Percentiles rank a stretch among this genome's conserved stretches.
Conservation (phyloP, 37 sponge, comb jelly and placozoan genomes). For the Cliona cf. orientalis region DNA sequence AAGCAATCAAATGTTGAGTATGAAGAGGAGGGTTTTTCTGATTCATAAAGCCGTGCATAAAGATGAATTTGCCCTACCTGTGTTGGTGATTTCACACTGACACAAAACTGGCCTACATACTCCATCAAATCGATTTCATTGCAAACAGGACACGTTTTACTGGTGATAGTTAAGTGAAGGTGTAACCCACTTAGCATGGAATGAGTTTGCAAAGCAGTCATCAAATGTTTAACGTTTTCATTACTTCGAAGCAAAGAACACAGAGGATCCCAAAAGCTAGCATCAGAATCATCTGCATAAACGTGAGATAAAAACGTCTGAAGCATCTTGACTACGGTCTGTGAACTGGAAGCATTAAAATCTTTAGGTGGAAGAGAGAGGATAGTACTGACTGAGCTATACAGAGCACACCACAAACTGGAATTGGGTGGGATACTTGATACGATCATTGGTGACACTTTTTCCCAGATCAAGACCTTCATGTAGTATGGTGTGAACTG, state of each 20-base stretch:
- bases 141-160: slow-evolving; percentile 39
- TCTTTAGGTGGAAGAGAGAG: background rate
- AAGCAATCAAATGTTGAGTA: too few species aligned
- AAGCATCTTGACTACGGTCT: slow-evolving; percentile 20
- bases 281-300: background rate
- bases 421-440: background rate
- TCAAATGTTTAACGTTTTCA: background rate
- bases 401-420: background rate
- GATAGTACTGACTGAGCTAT: too few species aligned
- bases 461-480: background rate
- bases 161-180: slow-evolving; percentile 34
- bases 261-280: slow-evolving; percentile 24
- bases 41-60: background rate
- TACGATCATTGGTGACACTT: background rate
- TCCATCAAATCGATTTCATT: background rate
- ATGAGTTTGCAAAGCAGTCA: slow-evolving; percentile 32
- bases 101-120: slow-evolving; percentile 6
- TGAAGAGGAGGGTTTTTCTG: too few species aligned
- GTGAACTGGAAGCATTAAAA: slow-evolving; percentile 5
- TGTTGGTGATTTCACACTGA: slow-evolving; percentile 4
- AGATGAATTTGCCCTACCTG: background rate
- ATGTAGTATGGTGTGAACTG: too few species aligned
- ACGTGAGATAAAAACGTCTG: slow-evolving; percentile 9
- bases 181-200: slow-evolving; percentile 36
- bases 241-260: slow-evolving; percentile 8